A percentile compares a stretch with the other conserved stretches of the same genome.
phyloP scores from a whole-genome alignment of 2,888 invertebrate species.

The Rhogogaster chlorosoma region DNA sequence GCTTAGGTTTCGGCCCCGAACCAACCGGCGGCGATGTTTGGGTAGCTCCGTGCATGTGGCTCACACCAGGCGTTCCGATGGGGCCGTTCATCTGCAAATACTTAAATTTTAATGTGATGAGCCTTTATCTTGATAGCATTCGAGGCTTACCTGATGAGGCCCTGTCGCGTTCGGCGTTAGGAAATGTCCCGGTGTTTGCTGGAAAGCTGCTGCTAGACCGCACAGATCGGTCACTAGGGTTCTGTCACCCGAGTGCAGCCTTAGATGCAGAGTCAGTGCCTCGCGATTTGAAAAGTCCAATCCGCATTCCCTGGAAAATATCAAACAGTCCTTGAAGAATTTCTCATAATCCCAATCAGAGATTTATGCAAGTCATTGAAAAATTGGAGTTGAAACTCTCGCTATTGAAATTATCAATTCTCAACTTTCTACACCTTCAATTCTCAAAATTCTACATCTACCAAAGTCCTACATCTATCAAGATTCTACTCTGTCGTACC shows the following conservation, averaged over 20 bases:
- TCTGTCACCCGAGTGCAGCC: constrained; percentile 89
- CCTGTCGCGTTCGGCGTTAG: constrained; percentile 75
- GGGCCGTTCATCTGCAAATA: constrained; percentile 75
- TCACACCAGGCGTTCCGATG: constrained; percentile 72
- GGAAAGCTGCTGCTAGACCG: constrained; percentile 88
- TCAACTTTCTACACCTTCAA: neutral
- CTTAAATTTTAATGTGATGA: constrained; percentile 56
- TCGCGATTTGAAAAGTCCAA: constrained; percentile 85
- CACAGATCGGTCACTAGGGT: constrained; percentile 90
- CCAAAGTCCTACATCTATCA: neutral
- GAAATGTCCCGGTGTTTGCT: constrained; percentile 83
- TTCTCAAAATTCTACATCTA: neutral
- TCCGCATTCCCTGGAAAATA: constrained; percentile 81
- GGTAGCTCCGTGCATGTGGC: constrained; percentile 76
- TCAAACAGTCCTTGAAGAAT: neutral
- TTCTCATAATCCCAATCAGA: neutral
- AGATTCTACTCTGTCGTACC: constrained; percentile 70
- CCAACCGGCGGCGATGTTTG: constrained; percentile 76
- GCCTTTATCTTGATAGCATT: constrained; percentile 24
- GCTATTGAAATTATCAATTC: neutral
- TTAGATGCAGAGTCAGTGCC: constrained; percentile 88
- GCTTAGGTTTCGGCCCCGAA: constrained; percentile 82
- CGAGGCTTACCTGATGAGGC: constrained; percentile 72
- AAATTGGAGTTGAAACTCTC: neutral
- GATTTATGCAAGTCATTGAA: neutral